Evolutionary conservation across 1,140 invertebrate species (phyloP).

Genomic region (Hypothenemus hampei): DNA sequence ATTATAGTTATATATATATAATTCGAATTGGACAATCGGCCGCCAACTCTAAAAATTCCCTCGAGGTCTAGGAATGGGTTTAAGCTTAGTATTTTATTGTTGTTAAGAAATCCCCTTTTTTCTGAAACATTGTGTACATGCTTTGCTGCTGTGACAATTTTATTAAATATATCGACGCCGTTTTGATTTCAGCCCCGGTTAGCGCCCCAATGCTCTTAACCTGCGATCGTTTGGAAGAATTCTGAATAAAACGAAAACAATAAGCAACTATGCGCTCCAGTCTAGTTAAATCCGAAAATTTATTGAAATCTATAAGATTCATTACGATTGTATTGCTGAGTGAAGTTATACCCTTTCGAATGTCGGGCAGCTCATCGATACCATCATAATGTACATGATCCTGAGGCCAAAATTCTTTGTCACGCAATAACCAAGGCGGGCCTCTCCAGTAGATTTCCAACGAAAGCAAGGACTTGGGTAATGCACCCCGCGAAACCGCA

Average conservation of each 20-base stretch:
- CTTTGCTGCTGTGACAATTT: neutral
- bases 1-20: neutral
- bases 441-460: constrained; percentile 42
- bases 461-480: constrained; percentile 24
- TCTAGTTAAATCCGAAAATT: neutral
- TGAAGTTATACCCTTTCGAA: neutral
- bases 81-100: neutral
- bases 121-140: neutral
- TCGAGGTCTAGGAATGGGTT: neutral
- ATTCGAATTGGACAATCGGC: neutral
- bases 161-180: too few species aligned
- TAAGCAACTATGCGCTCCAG: neutral
- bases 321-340: neutral
- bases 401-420: constrained; percentile 5
- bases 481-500: constrained; percentile 43
- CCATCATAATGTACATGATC: neutral
- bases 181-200: neutral
- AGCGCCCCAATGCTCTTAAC: neutral
- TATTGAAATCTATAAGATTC: neutral
- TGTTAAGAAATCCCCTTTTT: neutral
- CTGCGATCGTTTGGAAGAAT: neutral
- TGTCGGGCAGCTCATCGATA: neutral
- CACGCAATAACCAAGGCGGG: too few species aligned
- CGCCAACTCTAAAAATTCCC: neutral
- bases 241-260: neutral